These are phyloP conservation scores for Beroe ovata DNA, from an alignment of 37 sponge, comb jelly and placozoan genomes.

Conservation along the genomic window DNA sequence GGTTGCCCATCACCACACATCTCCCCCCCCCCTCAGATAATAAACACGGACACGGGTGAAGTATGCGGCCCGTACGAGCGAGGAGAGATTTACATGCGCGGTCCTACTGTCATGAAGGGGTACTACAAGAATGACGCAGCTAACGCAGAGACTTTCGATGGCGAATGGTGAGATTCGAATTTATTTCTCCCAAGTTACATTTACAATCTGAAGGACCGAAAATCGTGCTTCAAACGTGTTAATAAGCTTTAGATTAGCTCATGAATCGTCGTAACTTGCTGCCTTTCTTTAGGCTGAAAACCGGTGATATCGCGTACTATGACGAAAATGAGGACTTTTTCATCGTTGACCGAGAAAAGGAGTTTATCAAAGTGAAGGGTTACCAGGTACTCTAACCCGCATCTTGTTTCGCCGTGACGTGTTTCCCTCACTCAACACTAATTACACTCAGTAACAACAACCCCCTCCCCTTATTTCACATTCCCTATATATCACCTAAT, in stretches of 20 bases:
- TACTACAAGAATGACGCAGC: conserved; percentile 69
- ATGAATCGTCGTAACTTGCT: too few relatives aligned
- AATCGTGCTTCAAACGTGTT: too few relatives aligned
- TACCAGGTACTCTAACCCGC: conserved; percentile 13
- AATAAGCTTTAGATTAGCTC: too few relatives aligned
- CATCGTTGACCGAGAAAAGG: conserved; percentile 87
- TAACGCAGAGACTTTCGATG: conserved; percentile 25
- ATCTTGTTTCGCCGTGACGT: too few relatives aligned
- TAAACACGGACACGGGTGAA: conserved; percentile 53
- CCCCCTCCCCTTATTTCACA: background rate
- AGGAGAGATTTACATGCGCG: conserved; percentile 79
- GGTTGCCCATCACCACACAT: too few relatives aligned
- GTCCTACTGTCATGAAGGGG: conserved; percentile 89
- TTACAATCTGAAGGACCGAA: too few relatives aligned
- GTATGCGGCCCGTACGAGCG: conserved; percentile 68
- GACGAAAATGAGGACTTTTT: conserved; percentile 81
- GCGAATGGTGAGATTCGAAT: conserved; percentile 39
- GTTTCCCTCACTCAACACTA: too few relatives aligned
- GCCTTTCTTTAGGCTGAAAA: conserved; percentile 11
- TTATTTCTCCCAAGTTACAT: too few relatives aligned
- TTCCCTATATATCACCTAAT: background rate
- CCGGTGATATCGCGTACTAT: conserved; percentile 71
- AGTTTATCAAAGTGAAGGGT: conserved; percentile 93
- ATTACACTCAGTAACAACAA: too few relatives aligned
- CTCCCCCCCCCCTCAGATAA: conserved; percentile 18